Base-by-base conservation (phyloP, 2,888 invertebrate genomes). In the Congeria kusceri region DNA sequence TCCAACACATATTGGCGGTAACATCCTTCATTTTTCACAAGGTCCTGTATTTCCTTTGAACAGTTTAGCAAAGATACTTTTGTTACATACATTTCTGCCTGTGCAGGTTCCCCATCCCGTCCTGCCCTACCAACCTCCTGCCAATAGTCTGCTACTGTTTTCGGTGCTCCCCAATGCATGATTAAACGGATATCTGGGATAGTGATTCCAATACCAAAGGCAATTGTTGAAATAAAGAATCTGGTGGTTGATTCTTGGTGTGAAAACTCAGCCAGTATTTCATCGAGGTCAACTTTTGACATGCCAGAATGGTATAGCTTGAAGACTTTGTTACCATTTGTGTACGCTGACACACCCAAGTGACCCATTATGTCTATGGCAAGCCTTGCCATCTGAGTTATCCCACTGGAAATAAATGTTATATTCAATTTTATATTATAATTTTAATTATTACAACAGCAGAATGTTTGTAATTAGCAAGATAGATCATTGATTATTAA, bases 391-490 rank as follows among this genome's bases (percentile, higher is more conserved):
- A 65, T 65, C 65, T 65, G 65, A 29, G 65, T 49, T 2, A 65
- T 28, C 25, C 65, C 65, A 65, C 65, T 65, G 65, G n/a, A 65
- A 65, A 29, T 53, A 64, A 13, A 47, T 49, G n/a, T n/a, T n/a
- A n/a, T n/a, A n/a, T 32, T 4, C 32, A 32, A 4, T 32, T 32
- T 4, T 32, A 32, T n/a, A n/a, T n/a, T n/a, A n/a, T n/a, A n/a
- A n/a, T n/a, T n/a, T n/a, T n/a, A n/a, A n/a, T n/a, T n/a, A n/a
- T n/a, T n/a, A n/a, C n/a, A n/a, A n/a, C n/a, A n/a, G n/a, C n/a
- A n/a, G n/a, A n/a, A n/a, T n/a, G n/a, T n/a, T n/a, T n/a, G n/a
- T n/a, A n/a, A n/a, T n/a, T n/a, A n/a, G n/a, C n/a, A n/a, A n/a
- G n/a, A n/a, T n/a, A n/a, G n/a, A n/a, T n/a, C n/a, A n/a, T n/a